Evolutionary conservation across 2,888 invertebrate genomes (phyloP).

Genomic region (Dynastes hyllus): DNA sequence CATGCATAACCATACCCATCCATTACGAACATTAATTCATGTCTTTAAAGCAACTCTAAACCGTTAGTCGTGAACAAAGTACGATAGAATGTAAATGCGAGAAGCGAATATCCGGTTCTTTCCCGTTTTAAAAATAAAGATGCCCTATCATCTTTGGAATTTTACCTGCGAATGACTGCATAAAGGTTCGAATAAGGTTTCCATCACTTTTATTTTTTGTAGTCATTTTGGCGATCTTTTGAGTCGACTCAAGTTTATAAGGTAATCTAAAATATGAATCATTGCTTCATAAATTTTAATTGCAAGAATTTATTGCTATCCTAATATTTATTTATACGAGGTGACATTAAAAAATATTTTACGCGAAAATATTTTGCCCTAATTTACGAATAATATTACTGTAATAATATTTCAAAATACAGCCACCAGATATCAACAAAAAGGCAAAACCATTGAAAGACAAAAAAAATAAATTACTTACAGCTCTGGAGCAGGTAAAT

Average conservation of each 20-base stretch:
- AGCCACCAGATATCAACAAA: too few relatives aligned
- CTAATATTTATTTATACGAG: too few relatives aligned
- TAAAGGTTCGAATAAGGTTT: too few relatives aligned
- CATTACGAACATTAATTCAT: neutral
- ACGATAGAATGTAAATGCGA: neutral
- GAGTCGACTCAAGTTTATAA: neutral
- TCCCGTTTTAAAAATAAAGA: slow-evolving; percentile 12
- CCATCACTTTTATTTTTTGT: slow-evolving; percentile 3
- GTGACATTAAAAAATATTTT: too few relatives aligned
- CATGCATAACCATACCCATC: too few relatives aligned
- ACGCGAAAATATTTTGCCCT: too few relatives aligned
- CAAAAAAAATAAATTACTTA: too few relatives aligned
- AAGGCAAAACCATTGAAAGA: too few relatives aligned
- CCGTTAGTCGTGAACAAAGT: neutral
- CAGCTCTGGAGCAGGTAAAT: too few relatives aligned
- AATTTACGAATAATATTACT: too few relatives aligned
- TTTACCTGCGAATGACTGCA: slow-evolving; percentile 7
- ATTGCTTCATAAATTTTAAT: neutral
- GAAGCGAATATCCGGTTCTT: neutral
- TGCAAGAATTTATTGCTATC: neutral
- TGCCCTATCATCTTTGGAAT: slow-evolving; percentile 22
- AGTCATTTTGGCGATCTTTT: neutral
- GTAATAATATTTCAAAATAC: too few relatives aligned
- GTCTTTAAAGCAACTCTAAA: neutral
- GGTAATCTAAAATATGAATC: neutral